Evolutionary conservation across 2,113 vertebrate species (phyloP).

Genomic region (Chaenogobius annularis): DNA sequence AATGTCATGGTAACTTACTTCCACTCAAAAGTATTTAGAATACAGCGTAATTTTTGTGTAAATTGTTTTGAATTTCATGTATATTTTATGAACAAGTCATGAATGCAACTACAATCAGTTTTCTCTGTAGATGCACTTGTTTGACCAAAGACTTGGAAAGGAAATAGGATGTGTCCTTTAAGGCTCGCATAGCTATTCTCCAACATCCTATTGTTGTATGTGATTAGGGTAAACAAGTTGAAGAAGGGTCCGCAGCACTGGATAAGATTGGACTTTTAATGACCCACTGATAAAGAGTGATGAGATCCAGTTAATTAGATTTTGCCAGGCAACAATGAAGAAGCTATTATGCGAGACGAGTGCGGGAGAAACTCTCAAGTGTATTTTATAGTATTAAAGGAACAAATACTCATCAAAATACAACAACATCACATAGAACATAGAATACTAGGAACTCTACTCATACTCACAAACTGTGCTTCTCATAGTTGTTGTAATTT

Average conservation of each 20-base stretch:
- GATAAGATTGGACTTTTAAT: constrained; percentile 41
- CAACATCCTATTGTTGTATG: constrained; percentile 14
- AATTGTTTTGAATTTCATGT: background rate
- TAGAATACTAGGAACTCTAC: no score
- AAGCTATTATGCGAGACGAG: constrained; percentile 18
- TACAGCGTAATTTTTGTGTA: no score
- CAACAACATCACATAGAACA: no score
- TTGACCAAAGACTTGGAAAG: constrained; percentile 17
- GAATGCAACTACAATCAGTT: background rate
- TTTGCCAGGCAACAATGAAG: constrained; percentile 22
- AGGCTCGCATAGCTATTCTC: constrained; percentile 27
- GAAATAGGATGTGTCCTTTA: background rate
- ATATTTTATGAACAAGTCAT: background rate
- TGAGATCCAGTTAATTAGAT: constrained; percentile 48
- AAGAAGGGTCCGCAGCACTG: constrained; percentile 12
- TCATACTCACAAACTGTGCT: no score
- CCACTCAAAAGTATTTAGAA: no score
- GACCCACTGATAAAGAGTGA: constrained; percentile 29
- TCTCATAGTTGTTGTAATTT: no score
- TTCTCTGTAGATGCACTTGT: background rate
- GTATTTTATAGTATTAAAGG: background rate
- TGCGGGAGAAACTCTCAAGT: background rate
- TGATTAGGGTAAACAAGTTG: constrained; percentile 44
- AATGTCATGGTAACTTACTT: no score
- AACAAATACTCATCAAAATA: background rate